phyloP scores from a whole-genome alignment of 2,113 vertebrate species.

The Stictonetta naevosa region DNA sequence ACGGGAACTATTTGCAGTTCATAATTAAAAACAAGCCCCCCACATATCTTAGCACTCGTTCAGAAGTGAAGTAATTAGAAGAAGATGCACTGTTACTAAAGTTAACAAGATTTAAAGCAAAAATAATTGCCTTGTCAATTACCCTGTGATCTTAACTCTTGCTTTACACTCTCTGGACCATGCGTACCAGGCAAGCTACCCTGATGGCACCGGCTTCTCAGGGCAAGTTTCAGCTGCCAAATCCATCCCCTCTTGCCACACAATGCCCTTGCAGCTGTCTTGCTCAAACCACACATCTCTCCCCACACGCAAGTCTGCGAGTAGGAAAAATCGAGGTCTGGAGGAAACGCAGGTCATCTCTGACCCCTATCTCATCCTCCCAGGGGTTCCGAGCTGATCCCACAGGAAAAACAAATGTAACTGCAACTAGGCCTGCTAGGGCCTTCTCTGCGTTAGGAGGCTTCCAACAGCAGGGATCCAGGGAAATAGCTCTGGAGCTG shows the following conservation, averaged over 20 bases:
- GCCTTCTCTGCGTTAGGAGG: background rate
- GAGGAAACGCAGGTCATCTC: background rate
- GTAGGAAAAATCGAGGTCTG: background rate
- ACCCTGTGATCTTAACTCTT: background rate
- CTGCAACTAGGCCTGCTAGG: background rate
- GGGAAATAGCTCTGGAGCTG: background rate
- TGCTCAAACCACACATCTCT: background rate
- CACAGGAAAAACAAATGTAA: conserved; percentile 4
- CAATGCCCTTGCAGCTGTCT: background rate
- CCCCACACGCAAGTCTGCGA: accelerated
- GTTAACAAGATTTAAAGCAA: background rate
- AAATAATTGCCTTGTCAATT: background rate
- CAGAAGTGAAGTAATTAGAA: background rate
- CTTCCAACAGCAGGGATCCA: background rate
- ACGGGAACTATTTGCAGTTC: background rate
- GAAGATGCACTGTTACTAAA: background rate
- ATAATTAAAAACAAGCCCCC: background rate
- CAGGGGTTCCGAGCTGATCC: background rate
- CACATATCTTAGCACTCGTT: background rate
- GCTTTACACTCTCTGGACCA: background rate
- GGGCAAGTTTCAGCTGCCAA: background rate
- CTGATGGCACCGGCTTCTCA: background rate
- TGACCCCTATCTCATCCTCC: background rate
- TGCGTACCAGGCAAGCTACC: accelerated
- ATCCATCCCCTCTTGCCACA: background rate